A percentile compares a stretch with the other conserved stretches of the same genome.
These are phyloP conservation scores for Caenorhabditis sp. DNA, from an alignment of 2,888 invertebrate genomes.

Conservation along the genomic window DNA sequence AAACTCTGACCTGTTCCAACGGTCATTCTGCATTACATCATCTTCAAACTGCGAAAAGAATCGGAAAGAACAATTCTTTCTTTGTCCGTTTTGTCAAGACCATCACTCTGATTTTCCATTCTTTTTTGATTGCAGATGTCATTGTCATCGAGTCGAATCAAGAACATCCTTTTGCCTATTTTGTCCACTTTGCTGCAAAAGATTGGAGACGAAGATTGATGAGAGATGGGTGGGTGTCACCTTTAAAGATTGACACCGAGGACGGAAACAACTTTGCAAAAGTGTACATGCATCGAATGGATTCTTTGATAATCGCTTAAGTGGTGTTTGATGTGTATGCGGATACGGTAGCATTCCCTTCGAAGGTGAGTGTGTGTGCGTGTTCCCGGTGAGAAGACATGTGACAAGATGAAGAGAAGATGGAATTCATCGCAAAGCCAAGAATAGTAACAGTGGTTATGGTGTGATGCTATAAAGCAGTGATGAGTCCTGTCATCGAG, in stretches of 20 bases:
- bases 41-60: conserved; percentile 8
- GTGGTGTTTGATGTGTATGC: conserved; percentile 54
- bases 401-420: conserved; percentile 26
- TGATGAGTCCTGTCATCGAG: not conserved
- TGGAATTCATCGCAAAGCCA: conserved; percentile 19
- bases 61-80: conserved; percentile 36
- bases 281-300: not conserved
- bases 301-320: conserved; percentile 2
- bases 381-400: conserved; percentile 48
- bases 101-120: conserved; percentile 6
- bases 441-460: conserved; percentile 38
- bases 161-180: conserved; percentile 7
- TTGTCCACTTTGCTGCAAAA: conserved; percentile 36
- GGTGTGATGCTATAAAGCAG: conserved; percentile 31
- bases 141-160: conserved; percentile 41
- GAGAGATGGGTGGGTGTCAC: conserved; percentile 27
- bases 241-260: conserved; percentile 42
- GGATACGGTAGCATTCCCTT: conserved; percentile 38
- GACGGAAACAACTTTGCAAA: conserved; percentile 16
- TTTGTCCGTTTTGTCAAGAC: conserved; percentile 24
- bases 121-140: conserved; percentile 8
- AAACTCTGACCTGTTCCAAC: not conserved
- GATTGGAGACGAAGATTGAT: conserved; percentile 37
- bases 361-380: conserved; percentile 13
- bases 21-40: conserved; percentile 17